A percentile compares a stretch with the other conserved stretches of the same genome.
Evolutionary conservation across 2,888 invertebrate species (phyloP).

Genomic region (Slavum lentiscoides): DNA sequence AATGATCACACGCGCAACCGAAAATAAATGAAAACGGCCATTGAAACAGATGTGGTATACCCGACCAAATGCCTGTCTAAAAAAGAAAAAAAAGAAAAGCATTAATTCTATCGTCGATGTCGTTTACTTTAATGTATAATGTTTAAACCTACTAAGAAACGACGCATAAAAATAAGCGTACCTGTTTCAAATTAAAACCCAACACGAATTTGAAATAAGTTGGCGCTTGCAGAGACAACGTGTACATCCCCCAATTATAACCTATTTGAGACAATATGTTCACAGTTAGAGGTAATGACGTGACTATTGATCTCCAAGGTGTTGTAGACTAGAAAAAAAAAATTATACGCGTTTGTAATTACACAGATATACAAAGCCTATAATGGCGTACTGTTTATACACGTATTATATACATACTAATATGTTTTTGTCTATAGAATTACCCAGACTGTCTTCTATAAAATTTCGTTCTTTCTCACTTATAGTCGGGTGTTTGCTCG

Average conservation of each 20-base stretch:
- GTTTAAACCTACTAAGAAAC: too few species aligned
- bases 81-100: background rate
- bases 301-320: constrained; percentile 68
- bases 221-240: constrained; percentile 71
- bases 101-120: too few species aligned
- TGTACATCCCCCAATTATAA: constrained; percentile 71
- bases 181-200: constrained; percentile 70
- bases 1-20: constrained; percentile 62
- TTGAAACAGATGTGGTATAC: constrained; percentile 56
- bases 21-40: constrained; percentile 56
- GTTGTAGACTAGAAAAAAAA: constrained; percentile 60
- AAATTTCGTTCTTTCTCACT: constrained; percentile 65
- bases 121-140: too few species aligned
- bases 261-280: constrained; percentile 70
- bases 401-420: background rate
- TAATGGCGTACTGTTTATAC: background rate
- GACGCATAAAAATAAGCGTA: constrained; percentile 59
- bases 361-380: background rate
- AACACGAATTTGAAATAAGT: constrained; percentile 72
- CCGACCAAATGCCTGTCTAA: constrained; percentile 56
- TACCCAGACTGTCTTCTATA: constrained; percentile 65
- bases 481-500: constrained; percentile 70
- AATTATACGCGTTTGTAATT: background rate
- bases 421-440: constrained; percentile 57
- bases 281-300: constrained; percentile 68